Conservation (phyloP, 2,113 vertebrate genomes). For the Plecturocebus donacophilus region DNA sequence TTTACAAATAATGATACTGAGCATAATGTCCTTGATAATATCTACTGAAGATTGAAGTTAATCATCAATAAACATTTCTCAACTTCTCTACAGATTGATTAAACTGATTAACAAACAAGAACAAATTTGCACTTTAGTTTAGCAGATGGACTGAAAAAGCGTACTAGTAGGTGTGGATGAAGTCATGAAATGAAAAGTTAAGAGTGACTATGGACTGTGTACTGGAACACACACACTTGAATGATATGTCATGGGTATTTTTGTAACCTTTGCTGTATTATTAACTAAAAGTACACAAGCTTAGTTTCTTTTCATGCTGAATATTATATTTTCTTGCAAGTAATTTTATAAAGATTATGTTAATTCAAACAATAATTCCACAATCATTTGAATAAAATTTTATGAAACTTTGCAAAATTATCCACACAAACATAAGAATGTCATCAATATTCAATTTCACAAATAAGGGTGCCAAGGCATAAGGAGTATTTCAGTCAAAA, state of each 20-base stretch:
- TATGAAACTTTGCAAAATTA: not conserved
- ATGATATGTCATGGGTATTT: conserved; percentile 3
- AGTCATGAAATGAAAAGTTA: not conserved
- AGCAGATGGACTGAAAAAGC: not conserved
- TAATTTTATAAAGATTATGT: conserved; percentile 30
- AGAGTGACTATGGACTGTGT: not conserved
- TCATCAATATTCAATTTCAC: conserved; percentile 13
- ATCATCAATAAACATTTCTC: conserved; percentile 35
- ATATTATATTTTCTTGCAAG: not conserved
- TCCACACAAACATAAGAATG: not conserved
- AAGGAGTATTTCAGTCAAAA: not conserved
- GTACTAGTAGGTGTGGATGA: conserved; percentile 24
- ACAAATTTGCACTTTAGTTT: conserved; percentile 24
- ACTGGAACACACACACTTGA: not conserved
- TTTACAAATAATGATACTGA: conserved; percentile 53
- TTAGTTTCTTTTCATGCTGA: not conserved
- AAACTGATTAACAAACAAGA: conserved; percentile 61
- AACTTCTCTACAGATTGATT: conserved; percentile 41
- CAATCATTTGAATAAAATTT: conserved; percentile 16
- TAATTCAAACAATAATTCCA: not conserved
- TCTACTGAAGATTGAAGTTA: conserved; percentile 46
- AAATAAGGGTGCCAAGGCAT: not conserved
- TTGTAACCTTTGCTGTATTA: conserved; percentile 7
- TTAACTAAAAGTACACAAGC: not conserved
- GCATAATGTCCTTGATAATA: not conserved